Base-by-base conservation (phyloP, 1,140 invertebrate genomes). In the Campoletis sonorensis region DNA sequence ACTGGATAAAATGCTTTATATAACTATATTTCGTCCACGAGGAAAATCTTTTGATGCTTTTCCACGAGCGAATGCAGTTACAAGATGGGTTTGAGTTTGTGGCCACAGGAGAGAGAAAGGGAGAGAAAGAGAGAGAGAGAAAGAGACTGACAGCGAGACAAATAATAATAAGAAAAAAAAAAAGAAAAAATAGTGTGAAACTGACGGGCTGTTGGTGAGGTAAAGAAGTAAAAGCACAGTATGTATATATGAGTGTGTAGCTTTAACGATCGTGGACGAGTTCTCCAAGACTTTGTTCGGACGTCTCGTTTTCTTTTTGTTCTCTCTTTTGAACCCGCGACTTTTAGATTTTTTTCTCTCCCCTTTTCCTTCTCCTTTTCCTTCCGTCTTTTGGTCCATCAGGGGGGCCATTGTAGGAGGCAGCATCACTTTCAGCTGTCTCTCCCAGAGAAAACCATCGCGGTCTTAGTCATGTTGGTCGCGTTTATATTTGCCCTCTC, bases 401-500 rank as follows among this genome's bases (percentile, higher is more conserved):
- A 30, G 37, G 27, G 10, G 61, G 23, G 13, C 61, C 61, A 67
- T 58, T 58, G 54, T 58, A 26, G 23, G 61, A 67, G 21, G 61
- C 23, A 64, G 83, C 83, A 88, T 88, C 85, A 86, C 82, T 87
- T 86, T 82, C 77, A 86, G 79, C 86, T 88, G 86, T 87, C 86
- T 83, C 58, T 84, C 86, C 86, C 83, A 64, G 30, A 51, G 67
- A 30, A 27, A 67, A 67, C 61, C 26, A 11, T 45, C 51, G 75
- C 75, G 21, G 72, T 49, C 37, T 30, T 26, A 71, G 27, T 80
- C 79, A 71, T 77, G 81, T 73, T 27, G 26, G 21, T 58, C 3
- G 30, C 75, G 61, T 77, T 61, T 16, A 37, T 80, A 75, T 54
- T 40, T 79, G 79, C 81, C 26, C 49, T 61, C 76, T 71, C 33